Evolutionary conservation across 1,140 invertebrate species (phyloP).

Genomic region (Brachionus plicatilis): DNA sequence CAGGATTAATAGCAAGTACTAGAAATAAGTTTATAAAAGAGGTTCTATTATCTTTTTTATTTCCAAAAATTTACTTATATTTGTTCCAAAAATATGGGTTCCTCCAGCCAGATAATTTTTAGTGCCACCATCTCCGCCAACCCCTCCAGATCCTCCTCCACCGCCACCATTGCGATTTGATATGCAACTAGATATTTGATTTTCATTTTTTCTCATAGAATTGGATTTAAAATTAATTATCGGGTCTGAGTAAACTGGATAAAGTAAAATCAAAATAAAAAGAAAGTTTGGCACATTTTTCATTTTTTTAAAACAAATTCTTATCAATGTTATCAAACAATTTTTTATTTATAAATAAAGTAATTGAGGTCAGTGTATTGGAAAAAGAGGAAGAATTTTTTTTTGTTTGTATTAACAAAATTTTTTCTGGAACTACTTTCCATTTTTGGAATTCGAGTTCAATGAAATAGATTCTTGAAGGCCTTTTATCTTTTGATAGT

Average conservation of each 20-base stretch:
- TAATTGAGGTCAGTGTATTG: background rate
- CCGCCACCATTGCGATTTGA: background rate
- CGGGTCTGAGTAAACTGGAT: background rate
- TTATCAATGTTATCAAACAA: background rate
- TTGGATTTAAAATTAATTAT: background rate
- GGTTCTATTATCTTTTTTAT: background rate
- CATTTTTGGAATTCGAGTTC: background rate
- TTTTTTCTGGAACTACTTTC: background rate
- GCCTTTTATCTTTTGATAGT: background rate
- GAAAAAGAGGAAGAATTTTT: background rate
- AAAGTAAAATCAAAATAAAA: background rate
- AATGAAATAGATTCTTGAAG: background rate
- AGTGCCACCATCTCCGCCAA: background rate
- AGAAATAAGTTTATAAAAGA: background rate
- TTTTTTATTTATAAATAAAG: background rate
- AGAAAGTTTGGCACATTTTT: background rate
- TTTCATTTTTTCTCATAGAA: background rate
- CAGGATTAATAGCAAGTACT: background rate
- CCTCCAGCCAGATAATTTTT: background rate
- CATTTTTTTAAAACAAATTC: too few relatives aligned
- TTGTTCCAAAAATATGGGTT: slow-evolving; percentile 10
- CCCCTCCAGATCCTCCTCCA: background rate
- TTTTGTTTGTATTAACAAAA: background rate
- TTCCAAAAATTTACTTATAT: background rate
- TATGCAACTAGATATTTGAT: background rate